Base-by-base conservation (phyloP, 2,113 vertebrate species). In the Labeo rohita region DNA sequence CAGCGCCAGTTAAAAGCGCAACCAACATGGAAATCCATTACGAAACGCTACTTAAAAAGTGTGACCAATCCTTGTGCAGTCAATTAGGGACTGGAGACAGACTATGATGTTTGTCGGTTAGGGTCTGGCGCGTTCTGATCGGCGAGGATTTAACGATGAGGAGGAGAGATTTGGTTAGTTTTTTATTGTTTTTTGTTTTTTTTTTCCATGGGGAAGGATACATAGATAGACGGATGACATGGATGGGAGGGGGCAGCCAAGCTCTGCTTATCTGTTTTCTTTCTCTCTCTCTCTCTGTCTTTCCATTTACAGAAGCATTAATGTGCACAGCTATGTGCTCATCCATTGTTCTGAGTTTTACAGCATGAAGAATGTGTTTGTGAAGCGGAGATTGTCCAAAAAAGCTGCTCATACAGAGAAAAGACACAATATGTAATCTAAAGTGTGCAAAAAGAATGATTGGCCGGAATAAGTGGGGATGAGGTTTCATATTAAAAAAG, bases 1-100 rank as follows among this genome's bases (percentile, higher is more conserved):
- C 92, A 93, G 95, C 94, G 95, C 95, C 95, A 94, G 95, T 97
- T 96, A 96, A 95, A 94, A 94, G 93, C 92, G 95, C 94, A 91
- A 95, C 96, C 96, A 96, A 97, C 96, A 95, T 95, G 95, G 94
- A 96, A 97, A 97, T 96, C 96, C 96, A 96, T 97, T 97, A 95
- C 5, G 89, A 93, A 93, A 95, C 89, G 95, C 95, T 93, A 94
- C 93, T 93, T 95, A 95, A 93, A 87, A 96, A 95, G 95, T 97
- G 96, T 96, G 96, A 97, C 96, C 79, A 85, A 93, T 91, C 95
- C 96, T 95, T 96, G 95, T 96, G 96, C 94, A 95, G 95, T 95
- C 95, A 96, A 96, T 97, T 97, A 96, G 94, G 90, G 92, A 94
- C 81, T 91, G 91, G 7, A 92, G 93, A 80, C 93, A 90, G 92